Conservation (phyloP, 2,113 vertebrate species). For the Hucho hucho region DNA sequence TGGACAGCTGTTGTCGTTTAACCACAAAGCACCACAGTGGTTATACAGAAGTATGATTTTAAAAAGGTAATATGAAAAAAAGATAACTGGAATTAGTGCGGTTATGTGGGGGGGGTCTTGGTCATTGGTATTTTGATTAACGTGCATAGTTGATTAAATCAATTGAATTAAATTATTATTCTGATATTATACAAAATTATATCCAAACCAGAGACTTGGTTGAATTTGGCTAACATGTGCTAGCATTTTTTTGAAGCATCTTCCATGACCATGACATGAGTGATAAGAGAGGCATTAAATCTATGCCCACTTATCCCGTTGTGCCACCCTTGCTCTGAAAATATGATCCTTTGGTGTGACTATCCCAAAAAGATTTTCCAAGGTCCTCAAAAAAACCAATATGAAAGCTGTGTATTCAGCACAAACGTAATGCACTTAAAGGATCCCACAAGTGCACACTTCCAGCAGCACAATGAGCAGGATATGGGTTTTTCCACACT, state of each 20-base stretch:
- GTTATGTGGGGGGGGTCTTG: no score
- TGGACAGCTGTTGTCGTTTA: slow-evolving; percentile 44
- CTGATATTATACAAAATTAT: neutral
- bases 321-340: slow-evolving; percentile 48
- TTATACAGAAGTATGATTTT: neutral
- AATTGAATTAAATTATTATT: neutral
- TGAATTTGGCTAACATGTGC: neutral
- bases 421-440: slow-evolving; percentile 70
- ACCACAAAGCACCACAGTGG: neutral
- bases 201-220: neutral
- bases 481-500: slow-evolving; percentile 89
- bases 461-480: slow-evolving; percentile 74
- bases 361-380: slow-evolving; percentile 36
- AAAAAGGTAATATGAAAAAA: slow-evolving; percentile 1
- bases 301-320: slow-evolving; percentile 56
- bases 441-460: slow-evolving; percentile 72
- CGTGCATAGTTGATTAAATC: neutral
- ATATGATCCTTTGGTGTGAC: slow-evolving; percentile 64
- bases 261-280: neutral
- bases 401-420: slow-evolving; percentile 78
- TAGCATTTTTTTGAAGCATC: neutral
- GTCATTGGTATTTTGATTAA: neutral
- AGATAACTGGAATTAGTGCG: neutral
- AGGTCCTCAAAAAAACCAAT: slow-evolving; percentile 72
- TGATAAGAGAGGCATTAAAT: slow-evolving; percentile 5